Percentiles rank a stretch among this genome's conserved stretches.
Conservation (phyloP, 2,797 vertebrate species). For the Neostethus bicornis region DNA sequence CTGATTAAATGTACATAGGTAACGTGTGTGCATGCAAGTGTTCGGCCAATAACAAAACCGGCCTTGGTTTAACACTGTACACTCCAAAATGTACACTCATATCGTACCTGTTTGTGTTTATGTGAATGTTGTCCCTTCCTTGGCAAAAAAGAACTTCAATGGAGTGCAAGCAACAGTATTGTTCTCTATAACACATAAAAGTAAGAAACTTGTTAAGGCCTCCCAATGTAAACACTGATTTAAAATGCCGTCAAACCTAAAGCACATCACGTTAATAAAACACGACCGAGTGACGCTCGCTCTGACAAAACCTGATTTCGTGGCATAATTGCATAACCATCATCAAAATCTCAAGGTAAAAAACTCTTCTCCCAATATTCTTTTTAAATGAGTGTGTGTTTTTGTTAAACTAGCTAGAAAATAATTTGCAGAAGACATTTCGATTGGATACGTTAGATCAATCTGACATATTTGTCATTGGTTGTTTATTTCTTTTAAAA, state of each 20-base stretch:
- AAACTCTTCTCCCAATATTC: conserved; percentile 5
- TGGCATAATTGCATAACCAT: conserved; percentile 11
- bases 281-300: conserved; percentile 25
- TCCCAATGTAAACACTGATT: conserved; percentile 71
- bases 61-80: conserved; percentile 66
- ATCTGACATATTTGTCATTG: conserved; percentile 11
- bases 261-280: conserved; percentile 40
- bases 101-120: conserved; percentile 55
- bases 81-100: conserved; percentile 63
- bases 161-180: conserved; percentile 72
- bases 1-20: conserved; percentile 74
- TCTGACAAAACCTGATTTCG: conserved; percentile 25
- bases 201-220: conserved; percentile 62
- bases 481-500: conserved; percentile 20
- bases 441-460: conserved; percentile 6
- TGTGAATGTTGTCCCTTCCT: conserved; percentile 67
- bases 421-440: conserved; percentile 11
- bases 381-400: background rate
- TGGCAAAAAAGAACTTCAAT: conserved; percentile 73
- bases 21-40: conserved; percentile 31
- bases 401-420: conserved; percentile 10
- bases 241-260: conserved; percentile 66
- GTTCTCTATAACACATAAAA: conserved; percentile 61
- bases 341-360: conserved; percentile 5
- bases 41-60: conserved; percentile 63